A percentile compares a stretch with the other conserved stretches of the same genome.
Evolutionary conservation across 1,140 invertebrate species (phyloP).

Genomic region (Drosophila dunni): DNA sequence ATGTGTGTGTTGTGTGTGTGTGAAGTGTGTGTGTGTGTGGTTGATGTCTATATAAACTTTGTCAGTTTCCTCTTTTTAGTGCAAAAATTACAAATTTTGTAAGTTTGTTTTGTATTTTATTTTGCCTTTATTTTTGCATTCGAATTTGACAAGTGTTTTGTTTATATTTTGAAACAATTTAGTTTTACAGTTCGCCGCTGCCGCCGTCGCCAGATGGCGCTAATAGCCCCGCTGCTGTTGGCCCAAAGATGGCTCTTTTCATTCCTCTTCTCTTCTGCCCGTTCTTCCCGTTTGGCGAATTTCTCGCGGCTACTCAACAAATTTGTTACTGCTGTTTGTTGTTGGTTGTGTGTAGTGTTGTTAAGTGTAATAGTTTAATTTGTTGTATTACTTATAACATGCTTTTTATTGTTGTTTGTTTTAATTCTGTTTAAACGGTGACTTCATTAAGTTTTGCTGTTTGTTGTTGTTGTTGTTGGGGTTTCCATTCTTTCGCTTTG

Average conservation of each 20-base stretch:
- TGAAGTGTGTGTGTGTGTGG: slow-evolving; percentile 35
- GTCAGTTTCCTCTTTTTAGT: slow-evolving; percentile 53
- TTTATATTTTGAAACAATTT: slow-evolving; percentile 45
- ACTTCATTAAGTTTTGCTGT: slow-evolving; percentile 77
- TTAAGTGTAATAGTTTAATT: slow-evolving; percentile 73
- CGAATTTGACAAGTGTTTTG: slow-evolving; percentile 42
- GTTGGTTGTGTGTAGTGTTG: slow-evolving; percentile 17
- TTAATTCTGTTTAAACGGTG: slow-evolving; percentile 69
- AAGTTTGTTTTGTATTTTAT: slow-evolving; percentile 19
- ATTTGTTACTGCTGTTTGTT: slow-evolving; percentile 35
- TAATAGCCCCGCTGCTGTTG: slow-evolving; percentile 21
- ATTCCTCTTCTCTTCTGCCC: neutral
- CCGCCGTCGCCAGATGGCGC: slow-evolving; percentile 47
- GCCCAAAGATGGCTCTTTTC: slow-evolving; percentile 37
- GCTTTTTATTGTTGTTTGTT: slow-evolving; percentile 54
- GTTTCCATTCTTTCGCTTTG: slow-evolving; percentile 15
- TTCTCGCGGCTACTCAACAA: slow-evolving; percentile 13
- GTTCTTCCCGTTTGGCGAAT: no score
- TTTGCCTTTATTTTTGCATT: slow-evolving; percentile 30
- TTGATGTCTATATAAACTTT: slow-evolving; percentile 77
- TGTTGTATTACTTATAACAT: slow-evolving; percentile 61
- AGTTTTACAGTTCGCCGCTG: slow-evolving; percentile 48
- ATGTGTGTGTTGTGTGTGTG: slow-evolving; percentile 49
- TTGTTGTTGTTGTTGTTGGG: slow-evolving; percentile 48
- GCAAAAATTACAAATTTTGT: slow-evolving; percentile 76